Percentiles rank a stretch among this genome's conserved stretches.
Conservation (phyloP, 2,113 vertebrate genomes). For the Centrocercus urophasianus region DNA sequence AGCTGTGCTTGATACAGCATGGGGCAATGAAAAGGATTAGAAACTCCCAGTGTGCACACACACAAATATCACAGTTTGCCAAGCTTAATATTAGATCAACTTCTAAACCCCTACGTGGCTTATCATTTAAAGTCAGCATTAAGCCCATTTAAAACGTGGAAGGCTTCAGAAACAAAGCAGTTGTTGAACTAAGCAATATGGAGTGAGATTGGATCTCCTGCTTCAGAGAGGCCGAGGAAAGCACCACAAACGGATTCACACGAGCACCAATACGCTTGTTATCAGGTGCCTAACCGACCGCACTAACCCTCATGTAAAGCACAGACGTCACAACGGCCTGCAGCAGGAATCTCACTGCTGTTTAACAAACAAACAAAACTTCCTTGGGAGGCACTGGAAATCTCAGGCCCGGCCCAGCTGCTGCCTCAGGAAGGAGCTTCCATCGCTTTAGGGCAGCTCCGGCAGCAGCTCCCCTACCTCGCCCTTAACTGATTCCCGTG, state of each 20-base stretch:
- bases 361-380: background rate
- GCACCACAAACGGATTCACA: background rate
- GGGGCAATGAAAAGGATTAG: background rate
- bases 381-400: background rate
- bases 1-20: background rate
- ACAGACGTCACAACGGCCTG: background rate
- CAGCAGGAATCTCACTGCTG: background rate
- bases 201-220: background rate
- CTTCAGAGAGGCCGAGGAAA: background rate
- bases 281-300: background rate
- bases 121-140: background rate
- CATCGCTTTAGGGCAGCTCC: background rate
- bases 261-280: background rate
- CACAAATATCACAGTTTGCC: background rate
- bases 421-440: background rate
- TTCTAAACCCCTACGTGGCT: too few species aligned
- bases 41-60: rapidly evolving
- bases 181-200: background rate
- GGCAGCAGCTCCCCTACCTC: background rate
- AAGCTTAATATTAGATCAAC: background rate
- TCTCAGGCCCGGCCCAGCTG: background rate
- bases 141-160: background rate
- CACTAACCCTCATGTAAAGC: background rate
- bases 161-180: background rate
- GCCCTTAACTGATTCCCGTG: rapidly evolving